These are phyloP conservation scores for Bagarius yarrelli DNA, from an alignment of 2,113 vertebrate species.

Conservation along the genomic window DNA sequence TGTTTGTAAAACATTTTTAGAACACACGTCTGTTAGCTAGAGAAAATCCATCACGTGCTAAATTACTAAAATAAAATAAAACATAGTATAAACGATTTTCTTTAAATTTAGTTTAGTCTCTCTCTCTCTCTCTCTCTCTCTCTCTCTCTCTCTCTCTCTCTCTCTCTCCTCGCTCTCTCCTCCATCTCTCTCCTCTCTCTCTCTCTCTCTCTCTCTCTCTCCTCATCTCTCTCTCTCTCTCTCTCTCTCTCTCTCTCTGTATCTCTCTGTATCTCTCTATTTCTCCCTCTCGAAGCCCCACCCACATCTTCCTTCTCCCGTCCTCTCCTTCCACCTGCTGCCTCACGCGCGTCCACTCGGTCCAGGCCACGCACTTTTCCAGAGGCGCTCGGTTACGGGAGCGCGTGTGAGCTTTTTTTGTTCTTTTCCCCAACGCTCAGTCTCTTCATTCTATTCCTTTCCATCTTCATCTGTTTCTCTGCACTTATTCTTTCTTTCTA, in stretches of 20 bases:
- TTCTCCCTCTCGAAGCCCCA: conserved; percentile 42
- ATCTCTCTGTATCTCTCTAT: conserved; percentile 22
- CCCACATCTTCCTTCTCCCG: conserved; percentile 38
- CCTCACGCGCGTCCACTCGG: conserved; percentile 2
- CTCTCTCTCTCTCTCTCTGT: neutral
- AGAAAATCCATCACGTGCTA: too few relatives aligned
- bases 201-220: too few relatives aligned
- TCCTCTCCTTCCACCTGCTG: conserved; percentile 55
- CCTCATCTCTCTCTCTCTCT: too few relatives aligned
- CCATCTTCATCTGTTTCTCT: conserved; percentile 14
- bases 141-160: conserved; percentile 33
- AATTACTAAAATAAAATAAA: too few relatives aligned
- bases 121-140: neutral
- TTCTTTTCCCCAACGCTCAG: conserved; percentile 15
- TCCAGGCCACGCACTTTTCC: neutral
- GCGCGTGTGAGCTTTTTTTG: neutral
- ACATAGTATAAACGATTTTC: too few relatives aligned
- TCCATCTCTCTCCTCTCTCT: too few relatives aligned
- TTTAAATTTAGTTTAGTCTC: too few relatives aligned
- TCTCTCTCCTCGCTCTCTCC: neutral
- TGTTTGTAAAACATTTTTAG: too few relatives aligned
- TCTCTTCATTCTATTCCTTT: conserved; percentile 15
- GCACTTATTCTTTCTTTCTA: conserved; percentile 2
- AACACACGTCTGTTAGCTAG: too few relatives aligned
- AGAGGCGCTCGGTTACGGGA: neutral